Base-by-base conservation (phyloP, 2,113 vertebrate genomes). In the Petromus typicus region DNA sequence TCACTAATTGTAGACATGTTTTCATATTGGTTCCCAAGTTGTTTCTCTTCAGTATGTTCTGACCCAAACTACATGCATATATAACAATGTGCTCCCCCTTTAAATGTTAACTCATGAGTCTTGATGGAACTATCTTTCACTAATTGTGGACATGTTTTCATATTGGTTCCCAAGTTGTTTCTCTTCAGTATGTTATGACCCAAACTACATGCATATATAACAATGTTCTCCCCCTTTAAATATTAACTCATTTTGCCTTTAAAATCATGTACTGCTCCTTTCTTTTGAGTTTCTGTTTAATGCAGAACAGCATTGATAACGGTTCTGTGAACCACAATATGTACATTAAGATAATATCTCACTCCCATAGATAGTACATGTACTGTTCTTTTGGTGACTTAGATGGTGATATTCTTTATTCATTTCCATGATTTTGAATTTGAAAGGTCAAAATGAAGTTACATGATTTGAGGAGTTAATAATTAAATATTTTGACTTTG, bases 401-500 rank as follows among this genome's bases (percentile, higher is more conserved):
- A 2, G 23, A 54, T 17, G 48, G 13, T 79, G 63, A 7, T 8
- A 8, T 64, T 34, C 2, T 48, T 13, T 54, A 54, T 48, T 61
- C 18, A 34, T 37, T 75, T 16, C 37, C 30, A 63, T 59, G 69
- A 14, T 69, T 93, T 3, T 92, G 61, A 79, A 45, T 61, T 84
- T 64, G 14, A n/a, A 95, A 5, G 9, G 5, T 69, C 17, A 79
- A 16, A 13, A 20, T 69, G 7, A 6, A 78, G n/a, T 63, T 80
- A 89, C 64, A 3, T 5, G 16, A 48, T 40, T 64, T 79, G 11
- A 91, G 23, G 16, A 13, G 22, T 10, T 12, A 89, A 5, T 79
- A 79, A 95, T 79, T 34, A 93, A 86, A 69, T 63, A 79, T 79
- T 79, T 83, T 25, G 7, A 86, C 66, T 75, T 84, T 89, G 1